Percentiles rank a stretch among this genome's conserved stretches.
These are phyloP conservation scores for Nesogale talazaci DNA, from an alignment of 2,113 vertebrate species.

Conservation along the genomic window DNA sequence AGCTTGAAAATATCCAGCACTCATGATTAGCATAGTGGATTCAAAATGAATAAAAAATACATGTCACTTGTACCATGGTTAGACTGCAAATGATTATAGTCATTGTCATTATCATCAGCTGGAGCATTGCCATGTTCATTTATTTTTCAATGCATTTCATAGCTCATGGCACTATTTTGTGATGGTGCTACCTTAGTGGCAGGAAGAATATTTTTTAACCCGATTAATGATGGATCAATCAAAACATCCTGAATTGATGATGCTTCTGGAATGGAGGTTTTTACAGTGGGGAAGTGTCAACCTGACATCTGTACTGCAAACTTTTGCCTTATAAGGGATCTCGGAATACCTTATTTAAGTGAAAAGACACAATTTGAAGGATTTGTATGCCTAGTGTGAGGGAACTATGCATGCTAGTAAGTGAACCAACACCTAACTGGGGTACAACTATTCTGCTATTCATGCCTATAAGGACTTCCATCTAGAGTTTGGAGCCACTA, in stretches of 20 bases:
- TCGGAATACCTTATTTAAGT: too few relatives aligned
- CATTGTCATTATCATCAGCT: constrained; percentile 92
- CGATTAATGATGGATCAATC: constrained; percentile 95
- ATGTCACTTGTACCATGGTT: neutral
- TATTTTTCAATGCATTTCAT: constrained; percentile 91
- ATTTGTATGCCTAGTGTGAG: too few relatives aligned
- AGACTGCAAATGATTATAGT: constrained; percentile 89
- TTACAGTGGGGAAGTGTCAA: too few relatives aligned
- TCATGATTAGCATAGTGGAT: constrained; percentile 57
- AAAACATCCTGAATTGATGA: constrained; percentile 71
- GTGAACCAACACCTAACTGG: constrained; percentile 83
- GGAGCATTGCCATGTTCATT: constrained; percentile 95
- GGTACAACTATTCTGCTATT: constrained; percentile 89
- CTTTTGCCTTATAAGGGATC: too few relatives aligned
- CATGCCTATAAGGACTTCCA: constrained; percentile 95
- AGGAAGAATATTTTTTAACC: constrained; percentile 98
- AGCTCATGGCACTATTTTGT: constrained; percentile 88
- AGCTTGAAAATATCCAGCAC: constrained; percentile 67
- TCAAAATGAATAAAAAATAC: constrained; percentile 52
- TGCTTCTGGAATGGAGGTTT: too few relatives aligned
- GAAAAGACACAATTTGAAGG: too few relatives aligned
- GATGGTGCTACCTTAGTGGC: constrained; percentile 93
- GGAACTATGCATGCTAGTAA: too few relatives aligned
- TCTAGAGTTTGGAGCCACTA: too few relatives aligned
- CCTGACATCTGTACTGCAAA: too few relatives aligned